A percentile compares a stretch with the other conserved stretches of the same genome.
Conservation (phyloP, 2,113 vertebrate species). For the Oreotrochilus melanogaster region DNA sequence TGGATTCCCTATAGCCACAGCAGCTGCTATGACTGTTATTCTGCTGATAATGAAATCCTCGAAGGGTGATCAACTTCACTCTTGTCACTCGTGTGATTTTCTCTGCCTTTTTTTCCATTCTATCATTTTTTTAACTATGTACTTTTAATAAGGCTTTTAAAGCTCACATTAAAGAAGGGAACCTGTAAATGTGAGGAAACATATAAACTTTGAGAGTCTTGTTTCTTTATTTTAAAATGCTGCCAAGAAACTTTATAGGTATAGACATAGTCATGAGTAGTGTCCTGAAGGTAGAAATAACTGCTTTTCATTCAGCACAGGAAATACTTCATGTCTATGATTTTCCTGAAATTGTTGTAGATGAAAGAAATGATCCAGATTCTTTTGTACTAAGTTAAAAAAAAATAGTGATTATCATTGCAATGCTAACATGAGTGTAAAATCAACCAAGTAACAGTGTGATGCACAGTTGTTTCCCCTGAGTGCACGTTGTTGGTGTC, state of each 20-base stretch:
- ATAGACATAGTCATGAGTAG: neutral
- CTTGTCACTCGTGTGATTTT: neutral
- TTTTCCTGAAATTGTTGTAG: neutral
- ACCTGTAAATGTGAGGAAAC: constrained; percentile 2
- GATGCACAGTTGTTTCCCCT: neutral
- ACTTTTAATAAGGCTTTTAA: constrained; percentile 4
- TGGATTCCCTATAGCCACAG: neutral
- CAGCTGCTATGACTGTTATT: neutral
- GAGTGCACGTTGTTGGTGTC: neutral
- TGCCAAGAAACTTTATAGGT: neutral
- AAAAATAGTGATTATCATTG: neutral
- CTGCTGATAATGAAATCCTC: neutral
- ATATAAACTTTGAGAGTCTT: neutral
- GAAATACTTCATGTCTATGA: constrained; percentile 21
- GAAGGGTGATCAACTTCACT: neutral
- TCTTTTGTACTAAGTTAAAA: neutral
- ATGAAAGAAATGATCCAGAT: neutral
- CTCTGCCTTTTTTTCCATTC: neutral
- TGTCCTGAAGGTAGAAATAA: neutral
- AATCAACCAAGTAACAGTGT: neutral
- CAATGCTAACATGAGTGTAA: neutral
- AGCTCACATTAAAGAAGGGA: neutral
- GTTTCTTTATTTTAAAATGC: neutral
- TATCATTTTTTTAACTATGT: neutral
- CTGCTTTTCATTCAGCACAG: neutral